Percentiles rank a stretch among this genome's conserved stretches.
Conservation (phyloP, 1,140 invertebrate species). For the Samia ricini region DNA sequence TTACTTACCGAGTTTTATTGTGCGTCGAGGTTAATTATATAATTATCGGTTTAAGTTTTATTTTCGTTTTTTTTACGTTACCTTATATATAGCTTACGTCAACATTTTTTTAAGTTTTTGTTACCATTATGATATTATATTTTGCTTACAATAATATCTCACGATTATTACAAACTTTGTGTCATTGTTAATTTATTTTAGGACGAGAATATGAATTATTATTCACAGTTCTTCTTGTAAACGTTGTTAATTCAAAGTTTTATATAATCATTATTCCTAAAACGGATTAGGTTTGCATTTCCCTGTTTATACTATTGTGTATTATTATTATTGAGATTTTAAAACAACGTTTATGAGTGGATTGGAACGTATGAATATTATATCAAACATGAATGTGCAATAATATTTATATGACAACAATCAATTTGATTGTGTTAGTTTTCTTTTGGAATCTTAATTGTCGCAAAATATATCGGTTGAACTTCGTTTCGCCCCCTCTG, state of each 20-base stretch:
- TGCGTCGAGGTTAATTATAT: conserved; percentile 37
- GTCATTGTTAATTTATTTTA: conserved; percentile 60
- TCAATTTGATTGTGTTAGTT: conserved; percentile 38
- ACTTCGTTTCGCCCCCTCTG: conserved; percentile 63
- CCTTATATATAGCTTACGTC: conserved; percentile 44
- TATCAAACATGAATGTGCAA: conserved; percentile 53
- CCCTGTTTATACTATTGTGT: neutral
- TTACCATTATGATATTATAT: conserved; percentile 61
- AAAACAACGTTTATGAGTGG: conserved; percentile 20
- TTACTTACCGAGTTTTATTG: conserved; percentile 49
- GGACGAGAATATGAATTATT: conserved; percentile 5
- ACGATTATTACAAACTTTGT: conserved; percentile 28
- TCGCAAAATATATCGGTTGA: conserved; percentile 69
- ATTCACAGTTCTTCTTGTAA: neutral
- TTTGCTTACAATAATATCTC: conserved; percentile 15
- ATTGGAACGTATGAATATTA: conserved; percentile 22
- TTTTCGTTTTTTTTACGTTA: conserved; percentile 61
- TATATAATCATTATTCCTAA: conserved; percentile 1
- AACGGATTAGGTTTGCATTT: neutral
- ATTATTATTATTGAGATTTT: conserved; percentile 12
- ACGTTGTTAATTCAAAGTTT: conserved; percentile 6
- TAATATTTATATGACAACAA: conserved; percentile 53
- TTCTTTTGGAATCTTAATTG: conserved; percentile 71
- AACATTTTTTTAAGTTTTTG: conserved; percentile 61
- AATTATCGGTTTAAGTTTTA: conserved; percentile 44